Conservation (phyloP, 2,797 vertebrate genomes). For the Pseudopleuronectes americanus region DNA sequence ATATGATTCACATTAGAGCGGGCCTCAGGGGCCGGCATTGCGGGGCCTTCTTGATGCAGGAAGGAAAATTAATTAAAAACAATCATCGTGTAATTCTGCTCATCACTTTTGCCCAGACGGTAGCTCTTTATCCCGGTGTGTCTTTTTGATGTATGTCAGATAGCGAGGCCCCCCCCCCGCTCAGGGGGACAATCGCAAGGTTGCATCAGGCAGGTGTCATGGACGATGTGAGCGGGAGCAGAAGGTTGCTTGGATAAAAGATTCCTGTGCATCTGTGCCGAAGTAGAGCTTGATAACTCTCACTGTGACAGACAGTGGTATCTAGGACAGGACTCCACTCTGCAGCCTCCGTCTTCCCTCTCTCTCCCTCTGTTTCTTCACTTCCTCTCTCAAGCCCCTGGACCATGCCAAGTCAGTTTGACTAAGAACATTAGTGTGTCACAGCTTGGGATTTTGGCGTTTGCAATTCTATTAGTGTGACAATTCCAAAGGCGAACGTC, state of each 20-base stretch:
- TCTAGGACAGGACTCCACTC: conserved; percentile 69
- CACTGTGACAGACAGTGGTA: conserved; percentile 60
- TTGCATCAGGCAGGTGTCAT: conserved; percentile 71
- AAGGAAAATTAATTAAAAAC: conserved; percentile 76
- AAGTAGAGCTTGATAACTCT: conserved; percentile 60
- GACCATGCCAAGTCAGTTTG: conserved; percentile 74
- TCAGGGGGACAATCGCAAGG: conserved; percentile 30
- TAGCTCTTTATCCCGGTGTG: conserved; percentile 59
- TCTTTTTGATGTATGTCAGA: conserved; percentile 66
- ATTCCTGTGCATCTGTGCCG: conserved; percentile 64
- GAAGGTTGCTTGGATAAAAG: conserved; percentile 65
- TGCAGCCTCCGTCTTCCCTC: conserved; percentile 32
- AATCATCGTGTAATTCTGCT: conserved; percentile 72
- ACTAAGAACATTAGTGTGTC: conserved; percentile 82
- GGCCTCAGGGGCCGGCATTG: conserved; percentile 59
- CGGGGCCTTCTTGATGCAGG: conserved; percentile 61
- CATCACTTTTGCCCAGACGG: conserved; percentile 59
- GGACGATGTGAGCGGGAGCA: conserved; percentile 53
- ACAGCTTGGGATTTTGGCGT: conserved; percentile 79
- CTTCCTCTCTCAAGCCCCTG: conserved; percentile 56
- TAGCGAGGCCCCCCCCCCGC: conserved; percentile 32
- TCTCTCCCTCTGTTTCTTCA: conserved; percentile 43
- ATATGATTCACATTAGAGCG: conserved; percentile 67
- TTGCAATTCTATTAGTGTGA: conserved; percentile 81
- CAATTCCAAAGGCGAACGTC: conserved; percentile 68